Evolutionary conservation across 2,797 vertebrate genomes (phyloP), one percentile per base, ranked within the genome.

Genomic region (Crocodylus rhombifer): DNA sequence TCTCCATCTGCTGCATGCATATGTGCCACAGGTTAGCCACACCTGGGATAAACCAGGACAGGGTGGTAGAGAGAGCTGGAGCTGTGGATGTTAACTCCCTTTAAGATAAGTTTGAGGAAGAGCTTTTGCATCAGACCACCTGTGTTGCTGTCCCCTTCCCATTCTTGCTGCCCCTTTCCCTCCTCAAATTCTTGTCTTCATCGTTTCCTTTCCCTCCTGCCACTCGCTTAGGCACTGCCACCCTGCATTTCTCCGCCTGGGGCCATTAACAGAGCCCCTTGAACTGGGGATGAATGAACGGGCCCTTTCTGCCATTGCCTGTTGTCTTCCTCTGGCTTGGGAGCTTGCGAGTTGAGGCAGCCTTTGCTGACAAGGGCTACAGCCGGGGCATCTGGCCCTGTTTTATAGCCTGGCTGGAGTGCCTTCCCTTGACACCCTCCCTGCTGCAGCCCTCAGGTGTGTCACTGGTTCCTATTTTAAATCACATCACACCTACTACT

Each of bases 101-200:
- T 33, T 28, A 13, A 26, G 60, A 76, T 87, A 95, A 95, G 94
- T 95, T 90, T 84, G 67, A 81, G 56, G 92, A 92, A 93, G 84
- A 93, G 13, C 91, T 58, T 96, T 26, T 93, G 89, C 91, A 90
- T 90, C 89, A 88, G 92, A 89, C 87, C 58, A 83, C 80, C 88
- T 6, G 55, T 62, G 95, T 94, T 97, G 95, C 96, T 95, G 91
- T 77, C 42, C 36, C 30, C 58, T 83, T 26, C 71, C 74, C 84
- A 74, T 4, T 3, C 33, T 30, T 78, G 26, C 56, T 78, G 81
- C 30, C 2, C 4, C 14, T 76, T 88, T 86, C 90, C 92, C 93
- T 90, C 82, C 67, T 56, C 88, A 91, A 90, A 95, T 93, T 95
- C 92, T 94, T 87, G 94, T 58, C 92, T 93, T 95, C 96, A 96